Conservation (phyloP, 2,113 vertebrate species). For the Campylomormyrus tamandua region DNA sequence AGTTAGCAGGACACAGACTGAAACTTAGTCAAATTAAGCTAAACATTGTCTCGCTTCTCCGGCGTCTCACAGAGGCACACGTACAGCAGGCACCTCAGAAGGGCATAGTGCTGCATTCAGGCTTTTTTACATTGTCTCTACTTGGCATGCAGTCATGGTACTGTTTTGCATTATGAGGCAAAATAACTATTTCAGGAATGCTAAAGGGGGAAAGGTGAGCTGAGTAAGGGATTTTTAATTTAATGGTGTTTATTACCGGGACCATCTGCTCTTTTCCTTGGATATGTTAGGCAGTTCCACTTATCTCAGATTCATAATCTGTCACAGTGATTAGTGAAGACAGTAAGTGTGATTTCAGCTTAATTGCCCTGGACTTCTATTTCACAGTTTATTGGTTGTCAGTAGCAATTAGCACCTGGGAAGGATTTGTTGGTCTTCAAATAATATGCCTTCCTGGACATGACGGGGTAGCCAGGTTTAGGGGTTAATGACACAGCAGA, state of each 20-base stretch:
- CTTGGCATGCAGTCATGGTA: not conserved
- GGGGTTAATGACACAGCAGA: not conserved
- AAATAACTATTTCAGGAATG: not conserved
- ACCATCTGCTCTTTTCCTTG: not conserved
- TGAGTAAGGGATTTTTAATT: not conserved
- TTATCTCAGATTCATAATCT: slow-evolving; percentile 8
- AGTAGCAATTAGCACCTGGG: not conserved
- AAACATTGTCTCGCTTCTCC: not conserved
- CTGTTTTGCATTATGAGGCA: not conserved
- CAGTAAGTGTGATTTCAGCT: slow-evolving; percentile 14
- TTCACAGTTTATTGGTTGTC: slow-evolving; percentile 6
- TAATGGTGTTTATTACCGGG: not conserved
- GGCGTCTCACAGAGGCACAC: not conserved
- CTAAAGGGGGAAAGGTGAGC: not conserved
- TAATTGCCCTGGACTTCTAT: slow-evolving; percentile 14
- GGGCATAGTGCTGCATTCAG: not conserved
- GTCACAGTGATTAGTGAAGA: not conserved
- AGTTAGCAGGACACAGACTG: not conserved
- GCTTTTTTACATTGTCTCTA: not conserved
- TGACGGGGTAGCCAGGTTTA: not conserved
- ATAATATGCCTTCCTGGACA: not conserved
- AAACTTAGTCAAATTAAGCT: not conserved
- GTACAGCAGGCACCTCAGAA: not conserved
- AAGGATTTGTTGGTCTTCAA: slow-evolving; percentile 2
- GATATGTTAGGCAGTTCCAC: not conserved